Conservation (phyloP, 1,140 invertebrate species). For the Aphidius gifuensis region DNA sequence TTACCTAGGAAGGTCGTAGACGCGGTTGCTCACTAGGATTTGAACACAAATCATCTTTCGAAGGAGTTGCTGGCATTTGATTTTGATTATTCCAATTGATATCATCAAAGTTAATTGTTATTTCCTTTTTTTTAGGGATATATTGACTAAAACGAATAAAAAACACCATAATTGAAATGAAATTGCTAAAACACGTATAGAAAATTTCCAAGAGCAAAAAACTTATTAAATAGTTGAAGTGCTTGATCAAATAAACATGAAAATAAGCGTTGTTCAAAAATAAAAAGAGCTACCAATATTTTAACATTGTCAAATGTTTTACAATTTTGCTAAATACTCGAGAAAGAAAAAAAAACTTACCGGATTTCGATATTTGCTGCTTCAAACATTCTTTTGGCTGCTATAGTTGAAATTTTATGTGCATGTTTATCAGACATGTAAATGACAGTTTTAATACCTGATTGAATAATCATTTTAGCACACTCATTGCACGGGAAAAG, state of each 20-base stretch:
- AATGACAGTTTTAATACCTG: slow-evolving; percentile 78
- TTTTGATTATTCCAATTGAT: slow-evolving; percentile 58
- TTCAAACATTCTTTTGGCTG: slow-evolving; percentile 79
- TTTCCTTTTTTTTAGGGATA: slow-evolving; percentile 59
- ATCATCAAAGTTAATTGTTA: slow-evolving; percentile 68
- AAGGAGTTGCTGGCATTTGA: slow-evolving; percentile 49
- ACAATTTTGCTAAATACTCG: background rate
- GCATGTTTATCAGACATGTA: slow-evolving; percentile 81
- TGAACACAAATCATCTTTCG: slow-evolving; percentile 20
- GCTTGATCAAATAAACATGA: background rate
- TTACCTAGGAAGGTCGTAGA: too few species aligned
- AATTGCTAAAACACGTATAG: slow-evolving; percentile 4
- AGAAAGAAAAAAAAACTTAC: slow-evolving; percentile 37
- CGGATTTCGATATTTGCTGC: slow-evolving; percentile 67
- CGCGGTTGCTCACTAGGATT: too few species aligned
- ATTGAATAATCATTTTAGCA: slow-evolving; percentile 95
- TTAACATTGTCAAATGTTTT: background rate
- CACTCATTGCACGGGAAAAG: slow-evolving; percentile 96
- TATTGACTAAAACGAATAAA: slow-evolving; percentile 60
- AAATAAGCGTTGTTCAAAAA: background rate
- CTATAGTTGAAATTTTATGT: slow-evolving; percentile 64
- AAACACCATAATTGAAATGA: background rate
- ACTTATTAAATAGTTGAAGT: slow-evolving; percentile 1
- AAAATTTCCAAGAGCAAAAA: background rate
- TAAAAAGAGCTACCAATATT: background rate